A percentile compares a stretch with the other conserved stretches of the same genome.
Conservation (phyloP, 2,888 invertebrate genomes). For the Spodoptera picta region DNA sequence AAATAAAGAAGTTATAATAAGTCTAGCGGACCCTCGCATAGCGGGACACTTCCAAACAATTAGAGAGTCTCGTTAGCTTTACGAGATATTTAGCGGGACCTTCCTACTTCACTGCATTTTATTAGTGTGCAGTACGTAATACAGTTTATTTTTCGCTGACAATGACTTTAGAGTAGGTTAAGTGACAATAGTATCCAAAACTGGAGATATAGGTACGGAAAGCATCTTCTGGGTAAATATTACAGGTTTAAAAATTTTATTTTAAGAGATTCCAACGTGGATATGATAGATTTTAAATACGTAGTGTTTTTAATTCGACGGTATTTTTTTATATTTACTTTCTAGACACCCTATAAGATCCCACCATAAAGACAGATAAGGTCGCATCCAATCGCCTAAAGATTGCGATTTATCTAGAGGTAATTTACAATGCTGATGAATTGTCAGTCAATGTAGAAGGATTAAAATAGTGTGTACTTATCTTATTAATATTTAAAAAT, state of each 20-base stretch:
- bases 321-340: too few relatives aligned
- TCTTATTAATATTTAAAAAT: too few relatives aligned
- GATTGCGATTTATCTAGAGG: slow-evolving; percentile 84
- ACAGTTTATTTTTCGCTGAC: slow-evolving; percentile 39
- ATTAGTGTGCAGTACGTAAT: slow-evolving; percentile 58
- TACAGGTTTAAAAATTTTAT: too few relatives aligned
- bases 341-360: slow-evolving; percentile 76
- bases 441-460: slow-evolving; percentile 70
- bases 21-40: slow-evolving; percentile 66
- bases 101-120: slow-evolving; percentile 71
- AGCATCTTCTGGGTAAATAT: too few relatives aligned
- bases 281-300: too few relatives aligned
- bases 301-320: too few relatives aligned
- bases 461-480: slow-evolving; percentile 41
- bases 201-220: too few relatives aligned
- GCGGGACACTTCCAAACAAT: slow-evolving; percentile 85
- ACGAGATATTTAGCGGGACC: slow-evolving; percentile 70
- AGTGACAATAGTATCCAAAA: background rate
- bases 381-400: slow-evolving; percentile 85
- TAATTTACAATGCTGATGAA: slow-evolving; percentile 84
- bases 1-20: slow-evolving; percentile 74
- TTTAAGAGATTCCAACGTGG: too few relatives aligned
- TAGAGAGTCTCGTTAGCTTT: slow-evolving; percentile 84
- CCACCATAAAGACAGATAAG: slow-evolving; percentile 87
- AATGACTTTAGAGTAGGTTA: slow-evolving; percentile 6